Evolutionary conservation across 2,888 invertebrate genomes (phyloP).

Genomic region (Myathropa florea): DNA sequence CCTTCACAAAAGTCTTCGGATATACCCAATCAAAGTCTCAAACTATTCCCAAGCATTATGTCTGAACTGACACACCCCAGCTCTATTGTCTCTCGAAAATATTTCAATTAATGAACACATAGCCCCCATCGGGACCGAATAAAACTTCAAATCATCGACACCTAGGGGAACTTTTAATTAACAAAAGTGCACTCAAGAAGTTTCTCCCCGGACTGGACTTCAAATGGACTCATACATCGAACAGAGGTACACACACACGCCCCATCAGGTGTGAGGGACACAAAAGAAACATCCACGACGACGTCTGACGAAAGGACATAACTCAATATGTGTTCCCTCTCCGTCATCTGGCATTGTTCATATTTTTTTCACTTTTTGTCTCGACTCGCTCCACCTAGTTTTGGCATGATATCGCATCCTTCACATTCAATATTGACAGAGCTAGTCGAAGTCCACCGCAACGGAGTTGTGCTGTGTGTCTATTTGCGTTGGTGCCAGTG

Average conservation of each 20-base stretch:
- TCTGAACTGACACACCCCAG: neutral
- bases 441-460: neutral
- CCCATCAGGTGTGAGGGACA: constrained; percentile 14
- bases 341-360: neutral
- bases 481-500: neutral
- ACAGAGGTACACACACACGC: neutral
- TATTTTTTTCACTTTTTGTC: neutral
- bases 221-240: constrained; percentile 26
- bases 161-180: constrained; percentile 61
- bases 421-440: constrained; percentile 42
- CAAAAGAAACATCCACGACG: constrained; percentile 37
- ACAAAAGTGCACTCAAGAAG: constrained; percentile 60
- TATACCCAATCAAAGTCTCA: neutral
- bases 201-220: neutral
- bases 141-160: constrained; percentile 45
- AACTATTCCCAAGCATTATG: neutral
- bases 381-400: constrained; percentile 32
- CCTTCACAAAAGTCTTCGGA: neutral
- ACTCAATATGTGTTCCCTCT: constrained; percentile 17
- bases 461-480: neutral
- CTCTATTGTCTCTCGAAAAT: constrained; percentile 10
- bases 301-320: constrained; percentile 26
- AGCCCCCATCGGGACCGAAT: constrained; percentile 11
- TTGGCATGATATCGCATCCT: constrained; percentile 45
- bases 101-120: constrained; percentile 57